Conservation (phyloP, 1,140 invertebrate species). For the Frieseomelitta varia region DNA sequence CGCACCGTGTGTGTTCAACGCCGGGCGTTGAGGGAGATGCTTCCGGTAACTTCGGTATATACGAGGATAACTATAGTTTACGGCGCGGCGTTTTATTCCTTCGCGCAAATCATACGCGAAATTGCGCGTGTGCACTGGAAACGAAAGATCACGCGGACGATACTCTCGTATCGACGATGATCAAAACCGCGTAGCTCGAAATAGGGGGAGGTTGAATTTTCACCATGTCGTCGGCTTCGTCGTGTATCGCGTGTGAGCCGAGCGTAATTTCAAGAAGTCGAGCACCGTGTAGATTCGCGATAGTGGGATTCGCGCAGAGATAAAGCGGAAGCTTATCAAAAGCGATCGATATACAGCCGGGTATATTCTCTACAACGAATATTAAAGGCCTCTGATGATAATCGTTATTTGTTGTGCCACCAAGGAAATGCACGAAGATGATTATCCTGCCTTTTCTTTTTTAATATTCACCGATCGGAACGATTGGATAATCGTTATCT, state of each 20-base stretch:
- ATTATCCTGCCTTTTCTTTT: background rate
- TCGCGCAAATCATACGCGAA: constrained; percentile 48
- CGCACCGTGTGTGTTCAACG: constrained; percentile 35
- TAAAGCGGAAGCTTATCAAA: background rate
- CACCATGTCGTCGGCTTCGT: background rate
- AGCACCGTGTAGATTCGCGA: background rate
- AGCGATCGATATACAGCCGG: background rate
- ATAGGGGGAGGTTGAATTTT: no score
- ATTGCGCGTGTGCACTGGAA: constrained; percentile 15
- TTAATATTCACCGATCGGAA: background rate
- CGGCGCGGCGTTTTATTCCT: constrained; percentile 48
- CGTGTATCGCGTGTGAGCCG: constrained; percentile 1
- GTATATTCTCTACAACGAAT: background rate
- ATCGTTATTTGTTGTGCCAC: background rate
- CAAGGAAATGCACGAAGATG: background rate
- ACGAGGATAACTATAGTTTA: constrained; percentile 57
- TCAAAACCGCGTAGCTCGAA: background rate
- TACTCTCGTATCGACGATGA: background rate
- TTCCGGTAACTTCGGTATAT: constrained; percentile 52
- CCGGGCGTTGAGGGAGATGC: constrained; percentile 13
- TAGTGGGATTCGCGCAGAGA: background rate
- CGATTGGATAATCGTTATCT: background rate
- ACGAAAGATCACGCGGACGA: background rate
- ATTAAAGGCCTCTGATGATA: background rate
- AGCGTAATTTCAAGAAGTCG: constrained; percentile 1